A percentile compares a stretch with the other conserved stretches of the same genome.
phyloP scores from a whole-genome alignment of 1,140 invertebrate genomes.

The Cydia splendana region DNA sequence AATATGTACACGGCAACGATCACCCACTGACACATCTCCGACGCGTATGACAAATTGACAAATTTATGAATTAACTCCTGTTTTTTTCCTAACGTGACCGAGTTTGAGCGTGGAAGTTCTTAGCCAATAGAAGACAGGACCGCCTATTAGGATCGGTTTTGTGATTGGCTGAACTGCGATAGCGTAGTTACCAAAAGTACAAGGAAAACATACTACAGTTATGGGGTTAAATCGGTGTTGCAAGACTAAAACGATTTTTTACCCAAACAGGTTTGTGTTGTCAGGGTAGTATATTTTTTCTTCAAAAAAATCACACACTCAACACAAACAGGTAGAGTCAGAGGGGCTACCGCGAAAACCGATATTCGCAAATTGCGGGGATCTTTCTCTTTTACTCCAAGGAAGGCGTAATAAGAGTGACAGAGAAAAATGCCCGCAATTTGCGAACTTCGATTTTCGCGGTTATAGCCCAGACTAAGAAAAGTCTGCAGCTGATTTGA shows the following conservation, averaged over 20 bases:
- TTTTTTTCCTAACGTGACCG: slow-evolving; percentile 50
- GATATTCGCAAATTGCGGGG: too few relatives aligned
- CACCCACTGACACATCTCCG: slow-evolving; percentile 72
- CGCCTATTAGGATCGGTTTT: background rate
- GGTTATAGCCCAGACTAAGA: too few relatives aligned
- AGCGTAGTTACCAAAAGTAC: background rate
- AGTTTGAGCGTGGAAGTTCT: background rate
- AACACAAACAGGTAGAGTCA: too few relatives aligned
- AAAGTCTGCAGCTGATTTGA: too few relatives aligned
- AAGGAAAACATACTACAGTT: slow-evolving; percentile 28
- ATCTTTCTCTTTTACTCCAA: too few relatives aligned
- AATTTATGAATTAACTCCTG: slow-evolving; percentile 49
- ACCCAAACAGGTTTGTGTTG: background rate
- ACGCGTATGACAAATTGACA: slow-evolving; percentile 77
- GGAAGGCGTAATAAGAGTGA: too few relatives aligned
- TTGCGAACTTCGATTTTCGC: too few relatives aligned
- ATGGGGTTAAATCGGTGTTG: slow-evolving; percentile 8
- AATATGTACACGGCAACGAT: slow-evolving; percentile 62
- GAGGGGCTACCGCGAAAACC: too few relatives aligned
- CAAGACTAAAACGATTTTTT: background rate
- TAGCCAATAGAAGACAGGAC: background rate
- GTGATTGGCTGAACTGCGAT: slow-evolving; percentile 3
- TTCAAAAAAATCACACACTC: too few relatives aligned
- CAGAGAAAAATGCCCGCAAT: too few relatives aligned
- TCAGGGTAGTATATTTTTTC: too few relatives aligned